phyloP scores from a whole-genome alignment of 2,797 vertebrate genomes.

The Tapirus indicus region DNA sequence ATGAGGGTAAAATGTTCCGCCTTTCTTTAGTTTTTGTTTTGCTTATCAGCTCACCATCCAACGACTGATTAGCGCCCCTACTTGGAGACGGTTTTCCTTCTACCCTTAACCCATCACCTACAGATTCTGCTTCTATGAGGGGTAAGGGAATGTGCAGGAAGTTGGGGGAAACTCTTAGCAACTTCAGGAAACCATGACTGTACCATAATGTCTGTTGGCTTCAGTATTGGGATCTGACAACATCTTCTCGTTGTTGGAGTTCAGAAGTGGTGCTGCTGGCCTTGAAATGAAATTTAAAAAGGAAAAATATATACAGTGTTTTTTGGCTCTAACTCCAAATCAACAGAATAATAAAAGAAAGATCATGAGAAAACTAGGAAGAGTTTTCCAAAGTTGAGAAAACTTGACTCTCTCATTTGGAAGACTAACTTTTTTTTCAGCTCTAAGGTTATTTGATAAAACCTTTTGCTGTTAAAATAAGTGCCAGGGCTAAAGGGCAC shows the following conservation, averaged over 20 bases:
- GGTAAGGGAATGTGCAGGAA: background rate
- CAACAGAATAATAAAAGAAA: conserved; percentile 47
- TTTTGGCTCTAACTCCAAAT: conserved; percentile 24
- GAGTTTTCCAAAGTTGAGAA: conserved; percentile 7
- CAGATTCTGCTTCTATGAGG: background rate
- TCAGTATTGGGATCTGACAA: conserved; percentile 80
- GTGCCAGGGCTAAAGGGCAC: background rate
- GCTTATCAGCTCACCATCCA: background rate
- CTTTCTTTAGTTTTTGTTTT: background rate
- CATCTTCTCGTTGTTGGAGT: conserved; percentile 84
- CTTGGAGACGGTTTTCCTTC: background rate
- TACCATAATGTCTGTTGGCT: conserved; percentile 87
- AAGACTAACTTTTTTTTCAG: background rate
- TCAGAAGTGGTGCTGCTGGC: conserved; percentile 82
- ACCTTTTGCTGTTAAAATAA: background rate
- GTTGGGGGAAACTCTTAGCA: background rate
- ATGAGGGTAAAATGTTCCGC: background rate
- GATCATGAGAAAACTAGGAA: conserved; percentile 19
- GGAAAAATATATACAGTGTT: background rate
- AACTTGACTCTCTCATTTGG: background rate
- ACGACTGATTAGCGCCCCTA: background rate
- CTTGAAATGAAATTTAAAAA: conserved; percentile 83
- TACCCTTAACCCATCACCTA: background rate
- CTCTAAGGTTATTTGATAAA: background rate
- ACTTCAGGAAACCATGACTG: background rate